Conservation (phyloP, 2,888 invertebrate species). For the Agrochola circellaris region DNA sequence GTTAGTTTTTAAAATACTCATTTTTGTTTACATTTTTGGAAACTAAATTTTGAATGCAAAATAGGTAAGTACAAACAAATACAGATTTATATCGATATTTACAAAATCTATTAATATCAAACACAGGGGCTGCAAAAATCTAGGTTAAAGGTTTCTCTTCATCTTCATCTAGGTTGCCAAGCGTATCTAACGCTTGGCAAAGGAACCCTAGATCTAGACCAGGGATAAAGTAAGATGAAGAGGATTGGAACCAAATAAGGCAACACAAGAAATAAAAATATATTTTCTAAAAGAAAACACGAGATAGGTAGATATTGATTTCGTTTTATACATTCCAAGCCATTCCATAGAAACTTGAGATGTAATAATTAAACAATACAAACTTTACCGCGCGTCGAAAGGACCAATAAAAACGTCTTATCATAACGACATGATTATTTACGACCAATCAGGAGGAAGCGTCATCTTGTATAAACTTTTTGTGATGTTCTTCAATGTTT, state of each 20-base stretch:
- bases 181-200: no score
- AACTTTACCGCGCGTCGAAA: constrained; percentile 50
- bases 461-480: constrained; percentile 51
- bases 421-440: constrained; percentile 63
- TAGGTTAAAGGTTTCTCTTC: no score
- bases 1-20: neutral
- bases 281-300: constrained; percentile 6
- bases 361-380: constrained; percentile 53
- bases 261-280: constrained; percentile 16
- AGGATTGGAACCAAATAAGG: constrained; percentile 41
- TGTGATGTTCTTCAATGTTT: constrained; percentile 31
- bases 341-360: constrained; percentile 30
- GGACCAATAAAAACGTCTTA: constrained; percentile 65
- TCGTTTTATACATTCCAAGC: constrained; percentile 4
- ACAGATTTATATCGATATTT: neutral
- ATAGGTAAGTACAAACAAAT: neutral
- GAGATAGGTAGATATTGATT: neutral
- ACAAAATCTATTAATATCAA: constrained; percentile 22
- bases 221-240: constrained; percentile 28
- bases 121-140: constrained; percentile 8
- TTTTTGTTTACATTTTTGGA: neutral
- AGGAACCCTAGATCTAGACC: neutral
- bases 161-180: no score
- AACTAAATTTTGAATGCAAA: neutral
- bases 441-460: constrained; percentile 56